phyloP scores from a whole-genome alignment of 1,140 invertebrate species.

The Neotoxoptera formosana region DNA sequence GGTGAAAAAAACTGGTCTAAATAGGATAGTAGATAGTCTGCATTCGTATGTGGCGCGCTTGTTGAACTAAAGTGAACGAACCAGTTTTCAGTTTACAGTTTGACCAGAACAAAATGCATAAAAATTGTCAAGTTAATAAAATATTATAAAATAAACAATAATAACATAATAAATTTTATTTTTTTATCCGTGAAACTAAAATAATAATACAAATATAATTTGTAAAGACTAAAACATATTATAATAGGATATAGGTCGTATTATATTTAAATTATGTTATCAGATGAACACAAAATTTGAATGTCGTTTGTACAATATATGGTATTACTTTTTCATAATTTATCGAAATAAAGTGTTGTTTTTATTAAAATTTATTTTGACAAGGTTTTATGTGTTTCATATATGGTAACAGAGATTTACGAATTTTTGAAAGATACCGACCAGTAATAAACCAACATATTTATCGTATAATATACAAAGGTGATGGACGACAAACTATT shows the following conservation, averaged over 20 bases:
- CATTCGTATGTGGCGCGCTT: neutral
- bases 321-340: neutral
- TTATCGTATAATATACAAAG: neutral
- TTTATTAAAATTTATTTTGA: neutral
- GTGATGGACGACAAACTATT: neutral
- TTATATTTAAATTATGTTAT: neutral
- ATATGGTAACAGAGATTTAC: neutral
- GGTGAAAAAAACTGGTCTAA: neutral
- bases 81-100: constrained; percentile 15
- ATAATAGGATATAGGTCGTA: no score
- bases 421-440: neutral
- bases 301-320: neutral
- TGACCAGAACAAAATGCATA: neutral
- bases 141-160: neutral
- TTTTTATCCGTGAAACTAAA: neutral
- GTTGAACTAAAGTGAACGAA: neutral
- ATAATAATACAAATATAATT: neutral
- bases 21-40: neutral
- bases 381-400: neutral
- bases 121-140: neutral
- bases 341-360: neutral
- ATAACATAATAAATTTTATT: neutral
- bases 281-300: neutral
- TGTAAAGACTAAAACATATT: neutral
- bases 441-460: neutral